phyloP scores from a whole-genome alignment of 2,888 invertebrate species.

The Eristalis arbustorum region DNA sequence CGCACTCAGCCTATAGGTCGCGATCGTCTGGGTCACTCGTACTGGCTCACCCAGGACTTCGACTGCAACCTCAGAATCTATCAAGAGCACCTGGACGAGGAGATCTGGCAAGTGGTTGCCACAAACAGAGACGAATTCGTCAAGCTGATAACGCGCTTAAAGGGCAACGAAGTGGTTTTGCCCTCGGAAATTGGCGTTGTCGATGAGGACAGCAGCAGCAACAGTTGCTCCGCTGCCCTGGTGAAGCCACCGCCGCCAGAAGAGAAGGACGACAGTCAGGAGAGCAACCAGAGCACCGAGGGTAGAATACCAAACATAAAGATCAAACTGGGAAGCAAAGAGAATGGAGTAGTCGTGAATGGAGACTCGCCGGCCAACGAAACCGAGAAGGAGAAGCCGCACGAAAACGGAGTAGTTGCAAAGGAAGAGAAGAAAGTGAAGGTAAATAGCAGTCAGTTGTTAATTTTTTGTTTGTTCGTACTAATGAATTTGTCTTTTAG shows the following conservation, averaged over 20 bases:
- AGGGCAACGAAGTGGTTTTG: constrained; percentile 85
- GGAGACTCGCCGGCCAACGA: constrained; percentile 73
- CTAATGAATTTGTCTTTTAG: constrained; percentile 68
- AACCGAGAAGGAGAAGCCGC: too few species aligned
- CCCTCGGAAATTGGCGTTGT: constrained; percentile 82
- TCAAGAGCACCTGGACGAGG: constrained; percentile 97
- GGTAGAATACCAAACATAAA: constrained; percentile 80
- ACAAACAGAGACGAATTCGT: constrained; percentile 91
- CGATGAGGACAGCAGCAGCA: constrained; percentile 85
- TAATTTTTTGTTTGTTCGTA: too few species aligned
- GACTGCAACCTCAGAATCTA: constrained; percentile 95
- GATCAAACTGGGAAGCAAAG: constrained; percentile 75
- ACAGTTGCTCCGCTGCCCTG: constrained; percentile 74
- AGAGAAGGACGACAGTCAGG: constrained; percentile 81
- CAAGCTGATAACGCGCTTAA: constrained; percentile 87
- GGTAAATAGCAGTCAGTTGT: constrained; percentile 66
- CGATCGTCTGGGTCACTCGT: constrained; percentile 94
- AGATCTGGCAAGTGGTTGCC: constrained; percentile 96
- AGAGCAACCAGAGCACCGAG: constrained; percentile 81
- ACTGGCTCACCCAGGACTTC: constrained; percentile 96
- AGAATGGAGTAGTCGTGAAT: constrained; percentile 59
- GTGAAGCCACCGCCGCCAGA: constrained; percentile 74
- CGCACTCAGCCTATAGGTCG: constrained; percentile 94
- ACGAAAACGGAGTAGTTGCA: constrained; percentile 49
- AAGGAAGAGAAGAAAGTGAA: constrained; percentile 74